Evolutionary conservation across 2,797 vertebrate genomes (phyloP), one percentile per base, ranked within the genome.

Genomic region (Anisognathus igniventris): DNA sequence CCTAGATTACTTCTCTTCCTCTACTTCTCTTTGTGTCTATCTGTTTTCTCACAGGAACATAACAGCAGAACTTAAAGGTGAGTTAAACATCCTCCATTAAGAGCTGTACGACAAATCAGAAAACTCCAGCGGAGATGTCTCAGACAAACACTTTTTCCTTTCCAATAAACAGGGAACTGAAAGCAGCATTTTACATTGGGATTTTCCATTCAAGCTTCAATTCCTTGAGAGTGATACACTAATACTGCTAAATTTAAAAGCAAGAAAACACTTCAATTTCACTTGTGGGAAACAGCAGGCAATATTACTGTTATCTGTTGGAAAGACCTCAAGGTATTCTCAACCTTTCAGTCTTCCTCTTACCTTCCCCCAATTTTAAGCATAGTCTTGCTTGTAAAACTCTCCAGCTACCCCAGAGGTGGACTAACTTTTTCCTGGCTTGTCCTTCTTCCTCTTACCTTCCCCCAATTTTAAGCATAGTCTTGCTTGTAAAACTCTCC

Each of bases 201-300:
- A 82, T 92, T 96, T 92, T 91, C 88, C 64, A 79, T 73, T 80
- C 56, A 48, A 92, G 77, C 74, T 87, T 93, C 84, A 92, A 58
- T 87, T 94, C 62, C 66, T 78, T 85, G 51, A 89, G 44, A 89
- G 48, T 35, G 87, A 91, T 92, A 70, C 65, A 71, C 71, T 85
- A 93, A 93, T 79, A 94, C 40, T 75, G 37, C 20, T 70, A 91
- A 88, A 93, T 78, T 94, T 89, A 81, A 93, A 91, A 93, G 84
- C 33, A 73, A 91, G 80, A 65, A 79, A 91, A 64, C 67, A 82
- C 80, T 95, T 82, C 71, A 70, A 84, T 91, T 95, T 93, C 84
- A 70, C 45, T 94, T 70, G 31, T 60, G 56, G 64, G 81, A 64
- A 93, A 82, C 44, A 72, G 89, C 86, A 92, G 73, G 57, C 70